Evolutionary conservation across 2,888 invertebrate species (phyloP), one percentile per base, ranked within the genome.

Genomic region (Palloptera scutellata): DNA sequence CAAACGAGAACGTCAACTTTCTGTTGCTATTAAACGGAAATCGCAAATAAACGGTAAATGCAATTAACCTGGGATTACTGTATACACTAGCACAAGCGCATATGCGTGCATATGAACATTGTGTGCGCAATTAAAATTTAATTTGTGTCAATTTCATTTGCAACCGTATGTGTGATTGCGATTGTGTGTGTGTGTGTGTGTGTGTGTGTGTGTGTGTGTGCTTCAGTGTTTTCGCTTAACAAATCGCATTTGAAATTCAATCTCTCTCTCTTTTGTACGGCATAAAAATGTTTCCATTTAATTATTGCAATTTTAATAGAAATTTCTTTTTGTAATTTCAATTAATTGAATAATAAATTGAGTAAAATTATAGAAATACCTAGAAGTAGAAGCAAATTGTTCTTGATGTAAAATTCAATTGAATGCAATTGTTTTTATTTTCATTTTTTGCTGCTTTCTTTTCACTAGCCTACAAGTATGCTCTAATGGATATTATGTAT

Each of bases 211-310:
- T 60, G 60, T 48, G 48, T 17, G 19, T 45, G 43, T 42, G 15
- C 15, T 8, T 52, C 12, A n/a, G 43, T 41, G 13, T n/a, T 17
- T 48, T 43, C 10, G 17, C 40, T 5, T 12, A 20, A 30, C 42
- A 54, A 41, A 19, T 41, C 45, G n/a, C 19, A 52, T 62, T 54
- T 42, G 54, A 19, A 62, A 42, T 41, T 48, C 12, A 12, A 62
- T 53, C 43, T 53, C 43, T 43, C 11, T 19, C 42, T n/a, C 42
- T 19, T 53, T 48, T 17, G 48, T 17, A 15, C 30, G n/a, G n/a
- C 51, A n/a, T 61, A 12, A 40, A 20, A 13, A 15, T 52, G 9
- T 30, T 51, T 48, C 10, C n/a, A 13, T 48, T 48, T 48, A 48
- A 48, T 48, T 15, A 15, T 8, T 13, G 48, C 48, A 30, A 30